Evolutionary conservation across 2,113 vertebrate species (phyloP).

Genomic region (Strix uralensis): DNA sequence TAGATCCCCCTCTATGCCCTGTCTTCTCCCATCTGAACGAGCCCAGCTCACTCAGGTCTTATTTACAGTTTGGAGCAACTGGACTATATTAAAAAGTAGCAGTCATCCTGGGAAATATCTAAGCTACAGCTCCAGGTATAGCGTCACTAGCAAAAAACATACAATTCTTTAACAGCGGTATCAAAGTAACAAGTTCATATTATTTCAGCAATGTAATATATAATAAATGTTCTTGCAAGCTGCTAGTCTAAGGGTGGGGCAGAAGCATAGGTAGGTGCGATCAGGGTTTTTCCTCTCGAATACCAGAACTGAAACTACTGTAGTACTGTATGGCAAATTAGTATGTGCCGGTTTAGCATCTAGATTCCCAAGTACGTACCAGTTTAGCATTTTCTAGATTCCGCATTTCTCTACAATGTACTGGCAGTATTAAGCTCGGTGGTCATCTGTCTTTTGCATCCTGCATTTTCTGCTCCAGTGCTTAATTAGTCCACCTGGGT

Average conservation of each 20-base stretch:
- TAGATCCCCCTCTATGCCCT: accelerated
- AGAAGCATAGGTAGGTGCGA: not conserved
- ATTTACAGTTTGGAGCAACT: not conserved
- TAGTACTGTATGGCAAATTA: not conserved
- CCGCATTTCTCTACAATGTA: accelerated
- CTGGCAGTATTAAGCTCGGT: not conserved
- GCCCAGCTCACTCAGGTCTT: not conserved
- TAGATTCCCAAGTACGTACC: not conserved
- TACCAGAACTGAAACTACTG: not conserved
- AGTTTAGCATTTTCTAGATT: not conserved
- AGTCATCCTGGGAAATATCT: not conserved
- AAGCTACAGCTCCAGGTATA: not conserved
- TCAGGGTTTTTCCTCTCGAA: not conserved
- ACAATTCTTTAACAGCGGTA: not conserved
- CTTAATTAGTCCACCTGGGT: not conserved
- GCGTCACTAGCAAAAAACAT: not conserved
- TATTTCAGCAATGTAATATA: not conserved
- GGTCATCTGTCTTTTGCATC: not conserved
- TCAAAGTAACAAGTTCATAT: not conserved
- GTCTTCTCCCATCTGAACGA: not conserved
- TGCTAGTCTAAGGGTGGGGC: not conserved
- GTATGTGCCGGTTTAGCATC: not conserved
- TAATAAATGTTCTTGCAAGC: not conserved
- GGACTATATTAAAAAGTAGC: not conserved
- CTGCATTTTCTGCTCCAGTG: not conserved